These are phyloP conservation scores for Oophaga sylvatica DNA, from an alignment of 2,797 vertebrate species.

Conservation along the genomic window DNA sequence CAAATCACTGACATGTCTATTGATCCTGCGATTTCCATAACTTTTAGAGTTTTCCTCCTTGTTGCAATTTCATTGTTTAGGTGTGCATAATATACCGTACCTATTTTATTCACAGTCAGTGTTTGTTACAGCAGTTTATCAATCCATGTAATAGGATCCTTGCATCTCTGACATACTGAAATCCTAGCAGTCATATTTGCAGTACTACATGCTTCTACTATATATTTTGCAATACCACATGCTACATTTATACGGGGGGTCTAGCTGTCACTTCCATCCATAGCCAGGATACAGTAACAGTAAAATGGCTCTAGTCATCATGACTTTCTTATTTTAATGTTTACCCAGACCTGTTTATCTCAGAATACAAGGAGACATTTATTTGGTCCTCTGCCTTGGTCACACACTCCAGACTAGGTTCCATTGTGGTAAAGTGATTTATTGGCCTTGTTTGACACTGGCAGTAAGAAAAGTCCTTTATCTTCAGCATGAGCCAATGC, in stretches of 20 bases:
- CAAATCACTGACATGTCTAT: too few relatives aligned
- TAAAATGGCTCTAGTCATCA: neutral
- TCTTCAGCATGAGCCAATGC: constrained; percentile 45
- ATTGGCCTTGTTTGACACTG: constrained; percentile 54
- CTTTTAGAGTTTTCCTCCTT: too few relatives aligned
- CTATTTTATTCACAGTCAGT: too few relatives aligned
- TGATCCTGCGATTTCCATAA: too few relatives aligned
- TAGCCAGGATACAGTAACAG: neutral
- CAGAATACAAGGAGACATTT: constrained; percentile 16
- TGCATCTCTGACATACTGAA: too few relatives aligned
- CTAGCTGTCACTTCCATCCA: neutral
- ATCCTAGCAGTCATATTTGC: too few relatives aligned
- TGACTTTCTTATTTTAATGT: constrained; percentile 7
- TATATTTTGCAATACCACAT: too few relatives aligned
- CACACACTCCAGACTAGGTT: constrained; percentile 23
- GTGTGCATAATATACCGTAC: too few relatives aligned
- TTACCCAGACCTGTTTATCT: neutral
- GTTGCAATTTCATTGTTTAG: too few relatives aligned
- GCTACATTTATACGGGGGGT: neutral
- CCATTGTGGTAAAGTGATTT: constrained; percentile 49
- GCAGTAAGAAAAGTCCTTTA: constrained; percentile 48
- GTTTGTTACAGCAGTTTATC: too few relatives aligned
- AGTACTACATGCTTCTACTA: too few relatives aligned
- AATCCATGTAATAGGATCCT: too few relatives aligned
- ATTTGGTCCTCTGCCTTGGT: constrained; percentile 23